Conservation (phyloP, 2,113 vertebrate genomes). For the Antechinus flavipes region DNA sequence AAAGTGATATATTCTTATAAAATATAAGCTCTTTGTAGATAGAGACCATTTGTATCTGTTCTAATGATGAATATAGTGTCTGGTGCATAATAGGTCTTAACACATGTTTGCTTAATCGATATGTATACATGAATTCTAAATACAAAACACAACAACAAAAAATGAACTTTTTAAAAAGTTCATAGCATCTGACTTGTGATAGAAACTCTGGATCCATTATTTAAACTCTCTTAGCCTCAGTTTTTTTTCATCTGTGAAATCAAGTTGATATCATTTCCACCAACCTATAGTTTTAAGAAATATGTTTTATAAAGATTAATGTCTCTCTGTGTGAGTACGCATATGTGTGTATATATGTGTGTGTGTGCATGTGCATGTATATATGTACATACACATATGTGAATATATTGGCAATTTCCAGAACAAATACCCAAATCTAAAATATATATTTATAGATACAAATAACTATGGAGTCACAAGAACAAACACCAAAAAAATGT, state of each 20-base stretch:
- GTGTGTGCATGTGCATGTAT: not conserved
- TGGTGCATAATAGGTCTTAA: not conserved
- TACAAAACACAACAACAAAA: not conserved
- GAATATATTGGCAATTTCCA: too few species aligned
- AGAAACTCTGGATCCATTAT: not conserved
- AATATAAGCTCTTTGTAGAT: not conserved
- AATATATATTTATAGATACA: not conserved
- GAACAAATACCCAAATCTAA: too few species aligned
- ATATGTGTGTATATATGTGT: not conserved
- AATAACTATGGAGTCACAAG: not conserved
- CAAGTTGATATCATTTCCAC: not conserved
- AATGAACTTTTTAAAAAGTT: not conserved
- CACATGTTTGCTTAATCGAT: not conserved
- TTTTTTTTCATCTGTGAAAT: not conserved
- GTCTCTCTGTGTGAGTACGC: too few species aligned
- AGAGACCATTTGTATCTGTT: not conserved
- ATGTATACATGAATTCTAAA: not conserved
- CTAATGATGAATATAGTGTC: not conserved
- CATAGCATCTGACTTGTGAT: not conserved
- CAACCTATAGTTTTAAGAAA: not conserved
- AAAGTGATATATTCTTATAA: not conserved
- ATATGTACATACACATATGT: not conserved
- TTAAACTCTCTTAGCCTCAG: not conserved
- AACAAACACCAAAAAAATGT: not conserved
- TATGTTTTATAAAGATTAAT: not conserved